A percentile compares a stretch with the other conserved stretches of the same genome.
Conservation (phyloP, 2,797 vertebrate genomes). For the Oreochromis mossambicus region DNA sequence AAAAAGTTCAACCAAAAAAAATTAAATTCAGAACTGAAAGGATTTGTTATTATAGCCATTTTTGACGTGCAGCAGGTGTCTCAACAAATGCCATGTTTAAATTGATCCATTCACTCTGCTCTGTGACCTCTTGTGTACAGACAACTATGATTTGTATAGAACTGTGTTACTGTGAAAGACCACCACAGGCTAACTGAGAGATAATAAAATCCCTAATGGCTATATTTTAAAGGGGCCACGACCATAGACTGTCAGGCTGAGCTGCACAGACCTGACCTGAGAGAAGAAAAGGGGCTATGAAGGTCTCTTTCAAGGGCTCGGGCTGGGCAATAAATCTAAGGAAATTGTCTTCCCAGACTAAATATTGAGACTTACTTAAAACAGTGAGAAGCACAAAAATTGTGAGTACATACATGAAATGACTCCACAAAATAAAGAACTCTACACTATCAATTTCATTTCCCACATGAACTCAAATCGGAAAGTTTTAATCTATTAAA, state of each 20-base stretch:
- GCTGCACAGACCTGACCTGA: slow-evolving; percentile 32
- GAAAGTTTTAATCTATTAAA: background rate
- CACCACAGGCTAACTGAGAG: background rate
- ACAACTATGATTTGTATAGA: background rate
- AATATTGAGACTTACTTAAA: slow-evolving; percentile 2
- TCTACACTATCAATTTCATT: background rate
- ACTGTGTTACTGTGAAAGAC: background rate
- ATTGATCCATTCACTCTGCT: background rate
- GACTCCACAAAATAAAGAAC: background rate
- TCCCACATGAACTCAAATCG: background rate
- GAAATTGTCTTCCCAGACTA: slow-evolving; percentile 5
- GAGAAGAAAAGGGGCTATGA: slow-evolving; percentile 2
- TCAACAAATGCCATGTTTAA: background rate
- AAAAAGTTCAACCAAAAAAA: rapidly evolving
- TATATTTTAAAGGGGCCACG: slow-evolving; percentile 36
- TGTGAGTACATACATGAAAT: background rate
- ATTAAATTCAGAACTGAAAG: rapidly evolving
- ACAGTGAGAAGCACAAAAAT: background rate
- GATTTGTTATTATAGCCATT: background rate
- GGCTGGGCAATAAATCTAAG: slow-evolving; percentile 30
- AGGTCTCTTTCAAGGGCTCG: slow-evolving; percentile 13
- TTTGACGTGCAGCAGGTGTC: background rate
- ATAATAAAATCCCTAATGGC: slow-evolving; percentile 17
- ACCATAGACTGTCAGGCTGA: slow-evolving; percentile 9
- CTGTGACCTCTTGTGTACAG: background rate